These are phyloP conservation scores for Campoplex capitator DNA, from an alignment of 2,888 invertebrate genomes.

Conservation along the genomic window DNA sequence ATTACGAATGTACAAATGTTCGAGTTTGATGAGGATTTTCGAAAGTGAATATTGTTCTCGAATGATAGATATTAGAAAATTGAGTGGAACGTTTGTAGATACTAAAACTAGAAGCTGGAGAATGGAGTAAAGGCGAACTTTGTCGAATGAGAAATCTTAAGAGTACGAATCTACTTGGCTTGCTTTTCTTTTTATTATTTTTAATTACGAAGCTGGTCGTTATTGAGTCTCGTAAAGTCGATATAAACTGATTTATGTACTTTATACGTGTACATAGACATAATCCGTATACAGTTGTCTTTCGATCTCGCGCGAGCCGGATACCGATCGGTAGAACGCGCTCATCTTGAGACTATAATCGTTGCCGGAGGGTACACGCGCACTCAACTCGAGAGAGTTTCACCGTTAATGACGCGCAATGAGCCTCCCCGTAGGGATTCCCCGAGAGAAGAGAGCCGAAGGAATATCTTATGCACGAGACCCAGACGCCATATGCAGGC, in stretches of 20 bases:
- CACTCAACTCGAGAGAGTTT: conserved; percentile 66
- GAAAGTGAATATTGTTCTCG: not conserved
- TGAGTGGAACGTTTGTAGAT: not conserved
- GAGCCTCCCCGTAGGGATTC: conserved; percentile 43
- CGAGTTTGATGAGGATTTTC: not conserved
- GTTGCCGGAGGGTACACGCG: conserved; percentile 44
- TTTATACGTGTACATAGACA: conserved; percentile 5
- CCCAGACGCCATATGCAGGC: conserved; percentile 68
- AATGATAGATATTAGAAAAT: not conserved
- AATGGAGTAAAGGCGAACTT: not conserved
- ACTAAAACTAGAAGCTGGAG: not conserved
- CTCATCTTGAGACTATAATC: conserved; percentile 63
- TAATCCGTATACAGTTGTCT: conserved; percentile 28
- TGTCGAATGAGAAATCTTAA: not conserved
- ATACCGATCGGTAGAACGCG: conserved; percentile 70
- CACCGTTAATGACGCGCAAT: conserved; percentile 73
- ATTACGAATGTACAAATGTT: not conserved
- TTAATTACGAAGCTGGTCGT: conserved; percentile 4
- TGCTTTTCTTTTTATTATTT: not conserved
- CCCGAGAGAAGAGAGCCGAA: conserved; percentile 54
- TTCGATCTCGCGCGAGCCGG: conserved; percentile 65
- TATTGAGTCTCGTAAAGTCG: conserved; percentile 8
- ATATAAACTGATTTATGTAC: conserved; percentile 33
- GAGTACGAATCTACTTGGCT: not conserved
- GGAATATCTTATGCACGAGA: conserved; percentile 50